Conservation (phyloP, 2,888 invertebrate genomes). For the Axea sp. region DNA sequence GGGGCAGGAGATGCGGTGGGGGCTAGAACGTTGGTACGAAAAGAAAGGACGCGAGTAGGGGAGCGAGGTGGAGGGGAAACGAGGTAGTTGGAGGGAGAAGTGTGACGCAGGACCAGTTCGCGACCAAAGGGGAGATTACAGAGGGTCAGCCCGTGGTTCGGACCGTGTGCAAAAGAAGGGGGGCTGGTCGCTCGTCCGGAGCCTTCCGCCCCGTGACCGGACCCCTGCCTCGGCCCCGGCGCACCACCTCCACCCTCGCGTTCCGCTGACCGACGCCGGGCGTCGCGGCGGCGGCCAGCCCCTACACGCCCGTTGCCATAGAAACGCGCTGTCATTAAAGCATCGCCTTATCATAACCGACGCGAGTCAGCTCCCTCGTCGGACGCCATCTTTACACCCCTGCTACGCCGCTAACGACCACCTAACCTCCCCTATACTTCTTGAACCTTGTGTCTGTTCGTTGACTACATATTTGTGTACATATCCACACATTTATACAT, state of each 20-base stretch:
- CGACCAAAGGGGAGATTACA: conserved; percentile 69
- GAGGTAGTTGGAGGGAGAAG: conserved; percentile 58
- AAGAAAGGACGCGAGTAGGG: conserved; percentile 42
- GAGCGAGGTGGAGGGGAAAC: conserved; percentile 29
- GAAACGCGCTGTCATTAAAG: conserved; percentile 79
- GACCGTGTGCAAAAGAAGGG: conserved; percentile 78
- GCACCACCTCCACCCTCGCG: conserved; percentile 63
- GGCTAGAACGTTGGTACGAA: conserved; percentile 18
- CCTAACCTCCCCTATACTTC: conserved; percentile 64
- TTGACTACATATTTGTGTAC: conserved; percentile 55
- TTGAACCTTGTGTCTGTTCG: conserved; percentile 56
- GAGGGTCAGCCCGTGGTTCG: conserved; percentile 75
- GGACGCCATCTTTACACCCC: conserved; percentile 79
- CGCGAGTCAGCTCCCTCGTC: conserved; percentile 74
- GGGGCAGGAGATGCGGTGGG: too few species aligned
- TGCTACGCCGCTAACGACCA: conserved; percentile 64
- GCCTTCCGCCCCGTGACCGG: conserved; percentile 41
- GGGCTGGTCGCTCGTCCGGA: conserved; percentile 75
- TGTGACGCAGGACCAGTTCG: conserved; percentile 68
- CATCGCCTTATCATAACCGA: conserved; percentile 80
- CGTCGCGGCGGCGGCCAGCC: conserved; percentile 76
- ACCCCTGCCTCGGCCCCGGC: conserved; percentile 60
- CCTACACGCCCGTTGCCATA: conserved; percentile 77
- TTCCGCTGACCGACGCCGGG: conserved; percentile 77
- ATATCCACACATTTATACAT: conserved; percentile 13